Evolutionary conservation across 2,113 vertebrate species (phyloP), one percentile per base, ranked within the genome.

Genomic region (Phylloscopus trochilus): DNA sequence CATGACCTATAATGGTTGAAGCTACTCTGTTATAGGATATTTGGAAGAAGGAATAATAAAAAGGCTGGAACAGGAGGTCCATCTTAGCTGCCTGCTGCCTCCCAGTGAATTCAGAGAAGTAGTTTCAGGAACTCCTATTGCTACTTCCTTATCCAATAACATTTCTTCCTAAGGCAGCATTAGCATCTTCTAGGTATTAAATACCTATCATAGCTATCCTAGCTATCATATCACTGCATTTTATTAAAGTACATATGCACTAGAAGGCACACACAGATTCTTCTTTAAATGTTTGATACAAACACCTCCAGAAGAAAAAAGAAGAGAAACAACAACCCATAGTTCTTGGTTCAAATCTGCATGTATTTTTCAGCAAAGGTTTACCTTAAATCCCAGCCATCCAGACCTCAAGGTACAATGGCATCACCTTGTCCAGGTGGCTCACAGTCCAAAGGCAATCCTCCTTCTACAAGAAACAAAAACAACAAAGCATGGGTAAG

Each of bases 321-420:
- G 3, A 20, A 33, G 35, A 27, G 19, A 35, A 33, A 2, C 11
- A 49, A 14, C 9, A 58, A 67, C 3, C 4, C 15, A 63, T 4
- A 84, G 13, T 19, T 67, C 33, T 47, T 18, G 12, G 39, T 67
- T 88, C 59, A 69, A 12, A 69, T 64, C 22, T 64, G 44, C 22
- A 83, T 13, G 4, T 33, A 8, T 44, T 88, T 86, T 89, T 47
- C 35, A 87, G 43, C 46, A 90, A n/a, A 56, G 33, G 12, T 86
- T 95, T 41, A 97, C 96, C 96, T 97, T 94, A 97, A 95, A 90
- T 85, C 37, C 31, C 64, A 93, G n/a, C 17, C 55, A 77, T 80
- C 51, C 74, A 53, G 53, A 51, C 15, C 26, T 73, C n/a, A 7
- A 84, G 21, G 28, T 19, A n/a, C 62, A 31, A 11, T 66, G 67